Evolutionary conservation across 2,888 invertebrate species (phyloP).

Genomic region (Cheilosia scutellata): DNA sequence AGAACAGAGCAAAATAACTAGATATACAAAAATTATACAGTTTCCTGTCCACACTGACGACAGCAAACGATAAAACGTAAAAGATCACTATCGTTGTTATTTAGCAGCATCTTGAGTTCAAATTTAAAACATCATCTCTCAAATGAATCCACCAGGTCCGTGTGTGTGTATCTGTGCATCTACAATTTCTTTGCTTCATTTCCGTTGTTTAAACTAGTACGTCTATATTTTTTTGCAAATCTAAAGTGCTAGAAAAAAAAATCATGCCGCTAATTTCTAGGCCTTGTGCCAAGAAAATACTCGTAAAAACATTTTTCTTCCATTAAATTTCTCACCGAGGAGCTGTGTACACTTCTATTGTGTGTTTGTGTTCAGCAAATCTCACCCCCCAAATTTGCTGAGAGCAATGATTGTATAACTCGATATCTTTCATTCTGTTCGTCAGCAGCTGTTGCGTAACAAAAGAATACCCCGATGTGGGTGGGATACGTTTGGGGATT

Average conservation of each 20-base stretch:
- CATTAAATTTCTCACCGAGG: conserved; percentile 45
- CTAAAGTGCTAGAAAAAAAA: conserved; percentile 66
- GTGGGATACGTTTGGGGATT: conserved; percentile 2
- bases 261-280: conserved; percentile 58
- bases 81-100: conserved; percentile 16
- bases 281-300: conserved; percentile 51
- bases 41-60: conserved; percentile 10
- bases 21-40: not conserved
- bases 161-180: too few relatives aligned
- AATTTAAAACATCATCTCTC: conserved; percentile 4
- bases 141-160: not conserved
- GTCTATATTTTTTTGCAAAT: conserved; percentile 2
- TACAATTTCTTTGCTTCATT: not conserved
- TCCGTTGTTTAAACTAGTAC: not conserved
- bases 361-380: not conserved
- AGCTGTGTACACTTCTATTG: not conserved
- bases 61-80: conserved; percentile 5
- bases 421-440: conserved; percentile 45
- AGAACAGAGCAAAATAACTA: too few relatives aligned
- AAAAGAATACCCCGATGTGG: conserved; percentile 18
- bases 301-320: conserved; percentile 50
- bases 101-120: conserved; percentile 7
- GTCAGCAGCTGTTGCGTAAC: conserved; percentile 68
- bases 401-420: conserved; percentile 39
- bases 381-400: not conserved